Evolutionary conservation across 2,113 vertebrate genomes (phyloP).

Genomic region (Casuarius casuarius): DNA sequence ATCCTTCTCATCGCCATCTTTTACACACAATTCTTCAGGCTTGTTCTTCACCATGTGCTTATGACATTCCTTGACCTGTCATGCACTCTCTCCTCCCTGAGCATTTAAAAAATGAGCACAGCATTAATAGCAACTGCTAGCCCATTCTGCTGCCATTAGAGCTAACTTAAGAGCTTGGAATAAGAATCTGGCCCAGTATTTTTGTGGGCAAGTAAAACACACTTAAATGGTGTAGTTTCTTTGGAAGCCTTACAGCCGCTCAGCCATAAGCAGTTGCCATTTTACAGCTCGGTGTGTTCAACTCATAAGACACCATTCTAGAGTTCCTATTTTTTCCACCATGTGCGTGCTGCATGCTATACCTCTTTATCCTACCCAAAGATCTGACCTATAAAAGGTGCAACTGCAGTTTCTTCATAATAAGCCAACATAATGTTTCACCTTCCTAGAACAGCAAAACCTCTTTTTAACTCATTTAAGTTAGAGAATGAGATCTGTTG

Average conservation of each 20-base stretch:
- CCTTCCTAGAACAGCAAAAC: neutral
- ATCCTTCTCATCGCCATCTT: neutral
- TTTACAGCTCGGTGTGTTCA: neutral
- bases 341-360: neutral
- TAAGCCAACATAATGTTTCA: neutral
- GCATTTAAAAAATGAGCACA: neutral
- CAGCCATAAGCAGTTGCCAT: neutral
- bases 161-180: neutral
- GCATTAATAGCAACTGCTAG: neutral
- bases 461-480: neutral
- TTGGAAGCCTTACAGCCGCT: neutral
- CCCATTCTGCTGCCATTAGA: neutral
- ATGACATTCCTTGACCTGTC: neutral
- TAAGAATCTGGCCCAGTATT: neutral
- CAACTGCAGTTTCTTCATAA: neutral
- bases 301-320: neutral
- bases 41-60: neutral
- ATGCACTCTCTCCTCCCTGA: accelerated
- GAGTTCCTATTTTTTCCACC: neutral
- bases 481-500: conserved; percentile 10
- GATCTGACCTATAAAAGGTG: neutral
- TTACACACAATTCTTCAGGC: neutral
- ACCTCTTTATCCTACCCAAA: neutral
- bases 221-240: neutral
- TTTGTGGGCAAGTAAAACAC: neutral